phyloP scores from a whole-genome alignment of 2,113 vertebrate genomes.

The Limnothrissa miodon region DNA sequence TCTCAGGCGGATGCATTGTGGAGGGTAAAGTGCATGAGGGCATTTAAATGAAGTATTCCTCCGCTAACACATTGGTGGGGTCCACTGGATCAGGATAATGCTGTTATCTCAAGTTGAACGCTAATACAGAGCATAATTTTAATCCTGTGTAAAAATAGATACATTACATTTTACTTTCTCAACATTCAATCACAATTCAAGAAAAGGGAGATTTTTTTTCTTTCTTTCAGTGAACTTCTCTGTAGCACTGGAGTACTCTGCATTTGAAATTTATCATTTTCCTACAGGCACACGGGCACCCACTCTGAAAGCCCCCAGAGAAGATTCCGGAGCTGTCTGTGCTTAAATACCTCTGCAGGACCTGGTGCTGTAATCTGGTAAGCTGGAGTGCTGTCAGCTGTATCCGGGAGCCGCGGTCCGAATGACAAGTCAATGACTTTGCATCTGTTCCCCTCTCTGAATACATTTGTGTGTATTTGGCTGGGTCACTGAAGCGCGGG shows the following conservation, averaged over 20 bases:
- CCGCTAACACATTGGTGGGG: not conserved
- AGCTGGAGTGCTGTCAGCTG: constrained; percentile 4
- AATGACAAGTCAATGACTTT: constrained; percentile 23
- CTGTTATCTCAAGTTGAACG: constrained; percentile 16
- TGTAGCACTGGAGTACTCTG: not conserved
- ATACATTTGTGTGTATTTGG: constrained; percentile 21
- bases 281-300: not conserved
- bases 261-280: constrained; percentile 13
- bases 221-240: not conserved
- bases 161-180: not conserved
- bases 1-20: not conserved
- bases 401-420: not conserved
- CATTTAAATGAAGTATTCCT: constrained; percentile 25
- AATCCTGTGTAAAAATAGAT: constrained; percentile 1
- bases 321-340: not conserved
- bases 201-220: not conserved
- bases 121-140: constrained; percentile 1
- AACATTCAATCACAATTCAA: constrained; percentile 15
- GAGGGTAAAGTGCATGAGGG: constrained; percentile 8
- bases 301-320: not conserved
- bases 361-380: not conserved
- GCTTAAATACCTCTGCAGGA: not conserved
- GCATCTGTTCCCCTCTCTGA: constrained; percentile 18
- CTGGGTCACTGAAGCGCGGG: not conserved
- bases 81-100: not conserved